Conservation (phyloP, 2,113 vertebrate species). For the Phalacrocorax pelagicus region DNA sequence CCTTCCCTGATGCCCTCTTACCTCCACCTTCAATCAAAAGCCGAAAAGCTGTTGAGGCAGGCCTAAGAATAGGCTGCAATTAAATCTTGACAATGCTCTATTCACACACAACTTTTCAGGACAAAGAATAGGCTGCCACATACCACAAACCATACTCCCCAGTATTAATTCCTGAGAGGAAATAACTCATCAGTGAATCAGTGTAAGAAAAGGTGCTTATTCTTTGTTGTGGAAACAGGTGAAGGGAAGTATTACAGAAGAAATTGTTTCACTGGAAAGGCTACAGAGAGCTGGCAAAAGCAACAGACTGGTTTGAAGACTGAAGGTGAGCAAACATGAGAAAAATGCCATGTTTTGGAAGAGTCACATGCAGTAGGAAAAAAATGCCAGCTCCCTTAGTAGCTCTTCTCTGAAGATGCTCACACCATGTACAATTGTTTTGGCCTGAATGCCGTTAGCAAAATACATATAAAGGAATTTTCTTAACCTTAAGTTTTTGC, state of each 20-base stretch:
- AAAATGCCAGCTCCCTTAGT: background rate
- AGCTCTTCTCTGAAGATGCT: background rate
- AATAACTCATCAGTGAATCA: background rate
- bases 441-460: background rate
- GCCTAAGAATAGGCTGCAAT: background rate
- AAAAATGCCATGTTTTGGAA: background rate
- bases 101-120: background rate
- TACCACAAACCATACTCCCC: accelerated
- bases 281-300: background rate
- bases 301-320: background rate
- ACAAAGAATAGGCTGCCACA: background rate
- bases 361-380: background rate
- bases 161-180: background rate
- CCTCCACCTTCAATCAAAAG: background rate
- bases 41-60: background rate
- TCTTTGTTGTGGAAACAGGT: background rate
- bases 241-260: background rate
- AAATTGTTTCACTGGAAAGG: background rate
- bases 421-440: accelerated
- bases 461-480: background rate
- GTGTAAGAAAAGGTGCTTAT: background rate
- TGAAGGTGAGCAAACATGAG: background rate
- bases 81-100: background rate
- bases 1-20: background rate
- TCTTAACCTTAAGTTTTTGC: background rate